Conservation (phyloP, 2,888 invertebrate genomes). For the Linnaemya tessellans region DNA sequence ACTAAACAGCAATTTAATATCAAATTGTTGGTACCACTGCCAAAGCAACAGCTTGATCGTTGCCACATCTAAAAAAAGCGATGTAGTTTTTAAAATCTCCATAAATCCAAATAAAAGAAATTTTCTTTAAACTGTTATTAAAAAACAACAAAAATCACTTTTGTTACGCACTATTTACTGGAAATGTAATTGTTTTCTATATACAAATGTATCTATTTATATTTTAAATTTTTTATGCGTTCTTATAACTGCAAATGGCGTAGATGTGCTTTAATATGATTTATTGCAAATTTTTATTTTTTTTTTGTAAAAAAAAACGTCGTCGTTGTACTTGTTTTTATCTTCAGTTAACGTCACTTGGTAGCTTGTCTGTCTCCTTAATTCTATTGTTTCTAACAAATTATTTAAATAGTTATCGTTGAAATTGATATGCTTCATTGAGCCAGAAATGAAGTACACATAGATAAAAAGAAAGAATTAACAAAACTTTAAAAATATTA, state of each 20-base stretch:
- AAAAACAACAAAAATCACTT: background rate
- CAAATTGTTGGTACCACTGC: no score
- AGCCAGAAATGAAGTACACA: constrained; percentile 36
- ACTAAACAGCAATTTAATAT: no score
- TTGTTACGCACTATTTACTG: constrained; percentile 14
- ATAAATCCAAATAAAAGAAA: background rate
- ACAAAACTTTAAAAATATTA: background rate
- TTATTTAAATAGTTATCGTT: constrained; percentile 30
- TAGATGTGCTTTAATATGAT: constrained; percentile 14
- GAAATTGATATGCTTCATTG: constrained; percentile 57
- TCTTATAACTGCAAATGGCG: constrained; percentile 17
- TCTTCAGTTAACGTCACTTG: constrained; percentile 42
- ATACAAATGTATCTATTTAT: constrained; percentile 11
- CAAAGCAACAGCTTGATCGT: no score
- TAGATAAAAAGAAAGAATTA: background rate
- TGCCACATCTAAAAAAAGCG: background rate
- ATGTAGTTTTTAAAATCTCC: background rate
- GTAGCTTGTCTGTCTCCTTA: constrained; percentile 29
- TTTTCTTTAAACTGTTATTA: background rate
- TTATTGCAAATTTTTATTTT: constrained; percentile 31
- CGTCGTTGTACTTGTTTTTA: background rate
- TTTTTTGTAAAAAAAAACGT: background rate
- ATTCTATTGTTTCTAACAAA: constrained; percentile 18
- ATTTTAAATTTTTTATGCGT: constrained; percentile 17
- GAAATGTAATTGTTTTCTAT: constrained; percentile 13